A percentile compares a stretch with the other conserved stretches of the same genome.
Conservation (phyloP, 2,113 vertebrate species). For the Gymnocephalus cernua region DNA sequence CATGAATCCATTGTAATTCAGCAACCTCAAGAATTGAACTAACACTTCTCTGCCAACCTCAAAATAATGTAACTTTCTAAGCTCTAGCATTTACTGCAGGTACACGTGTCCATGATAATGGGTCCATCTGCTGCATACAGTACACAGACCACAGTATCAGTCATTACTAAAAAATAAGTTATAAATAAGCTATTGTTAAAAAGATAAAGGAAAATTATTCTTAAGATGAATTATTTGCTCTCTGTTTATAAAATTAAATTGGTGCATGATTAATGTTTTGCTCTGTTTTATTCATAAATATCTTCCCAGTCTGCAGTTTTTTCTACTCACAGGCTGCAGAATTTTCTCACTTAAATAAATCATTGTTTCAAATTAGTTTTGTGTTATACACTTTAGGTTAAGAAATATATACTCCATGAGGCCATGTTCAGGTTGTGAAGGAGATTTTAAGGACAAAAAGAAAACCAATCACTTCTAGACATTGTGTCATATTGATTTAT, state of each 20-base stretch:
- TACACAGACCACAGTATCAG: background rate
- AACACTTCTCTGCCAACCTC: background rate
- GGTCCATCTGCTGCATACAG: constrained; percentile 9
- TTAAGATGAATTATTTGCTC: constrained; percentile 31
- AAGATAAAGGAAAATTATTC: background rate
- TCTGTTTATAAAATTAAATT: constrained; percentile 58
- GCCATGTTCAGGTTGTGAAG: constrained; percentile 38
- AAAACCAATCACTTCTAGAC: constrained; percentile 63
- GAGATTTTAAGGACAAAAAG: constrained; percentile 52
- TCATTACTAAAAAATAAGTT: background rate
- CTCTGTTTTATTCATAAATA: constrained; percentile 42
- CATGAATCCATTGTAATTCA: background rate
- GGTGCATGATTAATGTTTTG: constrained; percentile 52
- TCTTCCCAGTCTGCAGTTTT: constrained; percentile 26
- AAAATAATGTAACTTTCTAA: constrained; percentile 3
- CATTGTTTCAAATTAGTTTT: constrained; percentile 44
- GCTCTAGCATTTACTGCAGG: constrained; percentile 4
- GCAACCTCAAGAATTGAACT: background rate
- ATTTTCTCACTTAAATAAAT: constrained; percentile 49
- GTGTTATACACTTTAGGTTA: constrained; percentile 24
- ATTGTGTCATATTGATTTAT: constrained; percentile 70
- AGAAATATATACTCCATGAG: constrained; percentile 20
- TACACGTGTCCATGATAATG: background rate
- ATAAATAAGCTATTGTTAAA: constrained; percentile 19
- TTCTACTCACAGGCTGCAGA: constrained; percentile 15